Base-by-base conservation (phyloP, 2,797 vertebrate species). In the Myiotriccus ornatus region DNA sequence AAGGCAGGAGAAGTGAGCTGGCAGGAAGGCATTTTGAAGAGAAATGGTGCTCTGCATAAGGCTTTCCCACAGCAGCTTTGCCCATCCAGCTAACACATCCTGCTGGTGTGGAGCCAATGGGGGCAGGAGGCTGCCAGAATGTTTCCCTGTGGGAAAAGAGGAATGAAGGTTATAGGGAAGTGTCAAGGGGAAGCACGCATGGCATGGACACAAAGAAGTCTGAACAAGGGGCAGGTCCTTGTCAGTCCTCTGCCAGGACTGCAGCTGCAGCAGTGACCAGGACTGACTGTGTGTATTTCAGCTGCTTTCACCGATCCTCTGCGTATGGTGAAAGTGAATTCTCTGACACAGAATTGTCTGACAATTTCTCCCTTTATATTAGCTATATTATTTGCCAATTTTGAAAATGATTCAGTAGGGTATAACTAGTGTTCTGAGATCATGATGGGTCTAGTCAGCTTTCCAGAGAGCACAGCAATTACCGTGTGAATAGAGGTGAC, bases 311-410 rank as follows among this genome's bases (percentile, higher is more conserved):
- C 46, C 41, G 37, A 20, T 43, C 41, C 19, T 76, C 56, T 35
- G 17, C 41, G 0, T 17, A 24, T 0, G 0, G 53, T 41, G 57
- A 30, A 68, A 73, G 63, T 34, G 77, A 65, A 56, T 35, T 68
- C 86, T 76, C 68, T 46, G 47, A 73, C 63, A 52, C 67, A 73
- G 81, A 87, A 46, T 47, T 67, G 64, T 57, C 64, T 84, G 75
- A 35, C 49, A 50, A 20, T 78, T 56, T 34, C 52, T 82, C 43
- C n/a, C 87, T 63, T 82, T 74, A 9, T 69, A 65, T 91, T 93
- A 81, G 37, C 77, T 14, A 0, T 85, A 86, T 91, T 95, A 84
- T 92, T 93, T 97, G 76, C 74, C 92, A 82, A 83, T 93, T 93
- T 87, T 2, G 7, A 68, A 95, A 91, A 92, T 46, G 39, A 79